A percentile compares a stretch with the other conserved stretches of the same genome.
phyloP scores from a whole-genome alignment of 2,113 vertebrate genomes.

The Hemiscyllium ocellatum region DNA sequence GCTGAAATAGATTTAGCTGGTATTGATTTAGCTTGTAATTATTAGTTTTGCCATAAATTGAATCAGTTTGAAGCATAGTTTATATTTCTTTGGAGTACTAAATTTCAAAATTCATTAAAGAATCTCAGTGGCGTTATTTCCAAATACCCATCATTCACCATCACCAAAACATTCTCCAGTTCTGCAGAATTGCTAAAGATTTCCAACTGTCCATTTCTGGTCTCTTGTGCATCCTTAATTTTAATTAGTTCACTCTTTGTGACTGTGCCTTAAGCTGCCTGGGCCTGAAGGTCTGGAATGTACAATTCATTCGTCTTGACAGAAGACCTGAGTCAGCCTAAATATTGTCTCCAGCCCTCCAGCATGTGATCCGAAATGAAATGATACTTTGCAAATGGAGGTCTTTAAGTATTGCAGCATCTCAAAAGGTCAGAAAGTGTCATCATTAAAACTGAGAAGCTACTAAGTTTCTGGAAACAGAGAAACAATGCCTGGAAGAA shows the following conservation, averaged over 20 bases:
- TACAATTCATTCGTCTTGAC: too few relatives aligned
- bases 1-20: neutral
- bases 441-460: too few relatives aligned
- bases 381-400: too few relatives aligned
- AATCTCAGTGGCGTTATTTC: neutral
- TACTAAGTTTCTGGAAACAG: neutral
- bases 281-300: too few relatives aligned
- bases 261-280: too few relatives aligned
- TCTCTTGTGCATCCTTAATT: neutral
- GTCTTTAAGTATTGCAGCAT: too few relatives aligned
- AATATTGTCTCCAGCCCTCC: too few relatives aligned
- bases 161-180: neutral
- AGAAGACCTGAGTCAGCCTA: too few relatives aligned
- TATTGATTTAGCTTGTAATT: neutral
- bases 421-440: too few relatives aligned
- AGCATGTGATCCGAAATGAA: too few relatives aligned
- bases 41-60: neutral
- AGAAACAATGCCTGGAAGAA: neutral
- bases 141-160: neutral
- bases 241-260: neutral
- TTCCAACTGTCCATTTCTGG: neutral
- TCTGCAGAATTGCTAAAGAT: neutral
- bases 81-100: neutral
- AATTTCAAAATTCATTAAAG: too few relatives aligned
- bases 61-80: neutral